Evolutionary conservation across 1,140 invertebrate species (phyloP).

Genomic region (Papilio machaon): DNA sequence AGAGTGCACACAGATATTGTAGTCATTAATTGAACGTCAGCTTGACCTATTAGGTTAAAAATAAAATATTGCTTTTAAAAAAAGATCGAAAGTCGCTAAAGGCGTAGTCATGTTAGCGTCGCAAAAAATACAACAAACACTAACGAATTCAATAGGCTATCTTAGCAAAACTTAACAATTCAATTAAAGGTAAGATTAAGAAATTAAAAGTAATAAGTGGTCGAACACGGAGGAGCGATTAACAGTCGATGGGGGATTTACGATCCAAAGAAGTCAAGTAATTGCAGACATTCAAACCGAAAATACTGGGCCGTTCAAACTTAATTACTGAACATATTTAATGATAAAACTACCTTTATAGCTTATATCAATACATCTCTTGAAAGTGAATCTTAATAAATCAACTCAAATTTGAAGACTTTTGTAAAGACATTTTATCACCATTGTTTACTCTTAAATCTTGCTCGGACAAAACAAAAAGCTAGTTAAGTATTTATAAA

Average conservation of each 20-base stretch:
- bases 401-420: background rate
- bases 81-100: background rate
- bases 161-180: constrained; percentile 66
- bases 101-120: constrained; percentile 28
- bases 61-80: constrained; percentile 30
- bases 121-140: constrained; percentile 53
- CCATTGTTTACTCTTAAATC: no score
- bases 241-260: constrained; percentile 46
- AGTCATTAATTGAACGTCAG: constrained; percentile 40
- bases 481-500: background rate
- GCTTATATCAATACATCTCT: background rate
- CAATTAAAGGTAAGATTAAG: constrained; percentile 74
- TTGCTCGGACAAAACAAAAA: background rate
- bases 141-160: constrained; percentile 61
- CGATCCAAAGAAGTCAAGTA: constrained; percentile 40
- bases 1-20: constrained; percentile 42
- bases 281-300: background rate
- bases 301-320: constrained; percentile 1
- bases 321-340: constrained; percentile 10
- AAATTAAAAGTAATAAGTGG: constrained; percentile 72
- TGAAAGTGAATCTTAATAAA: background rate
- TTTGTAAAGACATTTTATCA: background rate
- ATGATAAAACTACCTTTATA: background rate
- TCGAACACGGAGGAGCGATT: constrained; percentile 56
- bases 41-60: constrained; percentile 31